Evolutionary conservation across 2,888 invertebrate genomes (phyloP).

Genomic region (Pseudeuparius sepicola): DNA sequence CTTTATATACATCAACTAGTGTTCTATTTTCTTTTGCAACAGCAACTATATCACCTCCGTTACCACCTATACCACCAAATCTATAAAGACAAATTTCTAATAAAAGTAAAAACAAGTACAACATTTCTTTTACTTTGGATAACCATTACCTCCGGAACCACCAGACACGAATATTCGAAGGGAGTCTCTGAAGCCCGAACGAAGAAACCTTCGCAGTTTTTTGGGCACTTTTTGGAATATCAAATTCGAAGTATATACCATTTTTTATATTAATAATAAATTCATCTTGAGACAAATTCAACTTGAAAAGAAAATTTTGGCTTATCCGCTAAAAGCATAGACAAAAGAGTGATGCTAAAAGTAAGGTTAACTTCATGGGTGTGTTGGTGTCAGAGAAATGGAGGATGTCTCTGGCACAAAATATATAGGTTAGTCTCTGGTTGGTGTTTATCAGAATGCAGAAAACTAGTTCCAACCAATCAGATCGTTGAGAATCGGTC

Average conservation of each 20-base stretch:
- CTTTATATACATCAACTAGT: slow-evolving; percentile 44
- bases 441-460: too few species aligned
- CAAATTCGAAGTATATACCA: slow-evolving; percentile 24
- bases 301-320: too few species aligned
- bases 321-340: too few species aligned
- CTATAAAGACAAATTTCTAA: slow-evolving; percentile 42
- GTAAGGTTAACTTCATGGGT: too few species aligned
- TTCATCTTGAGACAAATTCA: slow-evolving; percentile 5
- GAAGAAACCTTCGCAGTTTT: slow-evolving; percentile 43
- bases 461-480: too few species aligned
- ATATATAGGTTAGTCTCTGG: too few species aligned
- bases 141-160: slow-evolving; percentile 72
- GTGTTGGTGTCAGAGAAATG: too few species aligned
- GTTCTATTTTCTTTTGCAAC: slow-evolving; percentile 53
- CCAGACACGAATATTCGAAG: slow-evolving; percentile 70
- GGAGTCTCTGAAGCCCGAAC: slow-evolving; percentile 63
- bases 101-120: slow-evolving; percentile 4
- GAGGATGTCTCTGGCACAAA: too few species aligned
- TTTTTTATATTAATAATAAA: slow-evolving; percentile 13
- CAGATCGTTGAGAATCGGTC: too few species aligned
- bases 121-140: slow-evolving; percentile 47
- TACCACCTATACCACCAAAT: slow-evolving; percentile 84
- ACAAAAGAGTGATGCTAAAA: too few species aligned
- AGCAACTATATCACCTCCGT: slow-evolving; percentile 78
- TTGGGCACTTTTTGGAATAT: slow-evolving; percentile 41